Evolutionary conservation across 1,140 invertebrate genomes (phyloP).

Genomic region (Vollenhovia emeryi): DNA sequence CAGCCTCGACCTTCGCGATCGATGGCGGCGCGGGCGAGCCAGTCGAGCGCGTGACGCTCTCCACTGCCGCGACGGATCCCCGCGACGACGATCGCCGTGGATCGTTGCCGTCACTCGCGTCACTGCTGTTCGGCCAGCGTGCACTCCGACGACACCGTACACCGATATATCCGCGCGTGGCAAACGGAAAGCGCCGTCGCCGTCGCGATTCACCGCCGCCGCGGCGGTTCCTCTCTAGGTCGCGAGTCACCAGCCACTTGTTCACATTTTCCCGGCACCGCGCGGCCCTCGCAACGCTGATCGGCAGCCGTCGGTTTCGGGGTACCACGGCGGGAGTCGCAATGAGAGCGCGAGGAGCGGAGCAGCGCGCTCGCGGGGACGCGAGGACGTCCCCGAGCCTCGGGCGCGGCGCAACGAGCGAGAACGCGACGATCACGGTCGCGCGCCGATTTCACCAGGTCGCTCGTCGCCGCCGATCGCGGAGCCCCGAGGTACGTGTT

Average conservation of each 20-base stretch:
- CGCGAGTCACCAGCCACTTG: background rate
- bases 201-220: background rate
- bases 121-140: background rate
- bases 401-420: constrained; percentile 43
- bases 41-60: background rate
- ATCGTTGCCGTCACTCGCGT: constrained; percentile 53
- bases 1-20: constrained; percentile 61
- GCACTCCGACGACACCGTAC: background rate
- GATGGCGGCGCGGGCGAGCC: constrained; percentile 53
- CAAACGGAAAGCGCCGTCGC: background rate
- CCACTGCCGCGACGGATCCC: background rate
- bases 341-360: constrained; percentile 8
- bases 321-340: background rate
- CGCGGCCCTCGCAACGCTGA: background rate
- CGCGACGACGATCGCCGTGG: constrained; percentile 1
- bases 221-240: background rate
- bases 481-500: constrained; percentile 42
- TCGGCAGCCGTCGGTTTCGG: background rate
- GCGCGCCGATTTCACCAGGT: constrained; percentile 40
- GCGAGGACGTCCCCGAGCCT: background rate
- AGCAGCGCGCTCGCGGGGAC: constrained; percentile 26
- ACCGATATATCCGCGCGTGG: background rate
- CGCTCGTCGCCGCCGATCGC: constrained; percentile 42
- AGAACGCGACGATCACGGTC: background rate
- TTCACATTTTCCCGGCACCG: background rate